Conservation (phyloP, 35 echinoderm and acorn worm species). For the Ptychodera flava region DNA sequence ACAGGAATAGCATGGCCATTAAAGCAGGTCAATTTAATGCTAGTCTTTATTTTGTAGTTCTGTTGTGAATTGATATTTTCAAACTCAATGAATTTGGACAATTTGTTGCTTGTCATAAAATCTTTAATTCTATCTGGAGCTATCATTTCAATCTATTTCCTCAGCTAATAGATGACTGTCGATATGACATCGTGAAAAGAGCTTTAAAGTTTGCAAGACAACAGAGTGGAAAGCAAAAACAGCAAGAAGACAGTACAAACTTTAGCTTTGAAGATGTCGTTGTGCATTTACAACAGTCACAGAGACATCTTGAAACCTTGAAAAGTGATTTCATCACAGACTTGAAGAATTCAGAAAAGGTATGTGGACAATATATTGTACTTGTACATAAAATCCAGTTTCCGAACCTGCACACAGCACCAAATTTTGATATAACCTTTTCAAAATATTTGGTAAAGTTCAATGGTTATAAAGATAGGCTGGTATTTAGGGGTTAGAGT, state of each 20-base stretch:
- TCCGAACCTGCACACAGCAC: too few species aligned
- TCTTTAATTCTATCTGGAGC: too few species aligned
- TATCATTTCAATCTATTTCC: too few species aligned
- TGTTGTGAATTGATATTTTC: too few species aligned
- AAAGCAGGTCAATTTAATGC: not conserved
- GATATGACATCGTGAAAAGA: slow-evolving; percentile 67
- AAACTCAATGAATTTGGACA: too few species aligned
- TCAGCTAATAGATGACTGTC: slow-evolving; percentile 75
- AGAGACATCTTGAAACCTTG: slow-evolving; percentile 74
- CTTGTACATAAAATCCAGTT: too few species aligned
- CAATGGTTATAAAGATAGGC: too few species aligned
- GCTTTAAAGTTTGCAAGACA: slow-evolving; percentile 68
- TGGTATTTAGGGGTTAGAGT: too few species aligned
- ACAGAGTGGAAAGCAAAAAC: slow-evolving; percentile 71
- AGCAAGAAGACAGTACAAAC: slow-evolving; percentile 20
- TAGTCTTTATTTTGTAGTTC: not conserved
- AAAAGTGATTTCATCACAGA: slow-evolving; percentile 25
- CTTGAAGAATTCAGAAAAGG: slow-evolving; percentile 60
- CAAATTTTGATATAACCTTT: too few species aligned
- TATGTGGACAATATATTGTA: too few species aligned
- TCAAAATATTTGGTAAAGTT: too few species aligned
- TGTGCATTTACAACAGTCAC: slow-evolving; percentile 55
- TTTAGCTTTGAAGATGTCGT: slow-evolving; percentile 7
- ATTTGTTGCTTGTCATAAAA: too few species aligned
- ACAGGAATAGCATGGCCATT: not conserved